Evolutionary conservation across 1,140 invertebrate species (phyloP), one percentile per base, ranked within the genome.

Genomic region (Hyles vespertilio): DNA sequence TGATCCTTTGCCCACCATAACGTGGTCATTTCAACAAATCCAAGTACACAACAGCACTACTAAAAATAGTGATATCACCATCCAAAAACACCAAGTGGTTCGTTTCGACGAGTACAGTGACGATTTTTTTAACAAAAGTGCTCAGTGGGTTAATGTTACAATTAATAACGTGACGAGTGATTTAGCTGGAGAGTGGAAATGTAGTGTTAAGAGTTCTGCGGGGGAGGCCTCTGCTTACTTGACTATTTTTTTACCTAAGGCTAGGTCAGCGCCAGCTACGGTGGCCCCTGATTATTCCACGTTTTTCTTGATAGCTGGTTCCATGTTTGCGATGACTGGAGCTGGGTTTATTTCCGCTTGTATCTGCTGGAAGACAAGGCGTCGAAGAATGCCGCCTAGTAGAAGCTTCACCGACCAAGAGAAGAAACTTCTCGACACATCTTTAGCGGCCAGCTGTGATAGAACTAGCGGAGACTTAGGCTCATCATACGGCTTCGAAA

Each of bases 361-460:
- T 59, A 63, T 81, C 32, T 84, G 80, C 11, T 88, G 84, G 84
- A 87, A 87, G 57, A 89, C 79, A 6, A 76, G 75, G 60, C 90
- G 92, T 10, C 87, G 91, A 2, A 89, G 92, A 55, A 91, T 93
- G 56, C 92, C 93, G 65, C 91, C 92, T 0, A 96, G 94, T 69
- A 91, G 93, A 33, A 96, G 94, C 74, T 95, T 95, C 75, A 95
- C 93, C 9, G 95, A 96, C 56, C 95, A 96, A 84, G 95, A 96
- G 72, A 96, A 96, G 80, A 95, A 95, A 69, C 84, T 96, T 3
- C 83, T 96, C 33, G 95, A 95, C 70, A 92, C 94, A 11, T 90
- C 89, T 11, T 93, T 95, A 55, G 94, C 94, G 5, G 95, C 94
- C 3, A 93, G 91, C 40, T 94, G 93, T 4, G 94, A 94, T 59